Base-by-base conservation (phyloP, 53 echinoderm and acorn worm species). In the Holothuria leucospilota region DNA sequence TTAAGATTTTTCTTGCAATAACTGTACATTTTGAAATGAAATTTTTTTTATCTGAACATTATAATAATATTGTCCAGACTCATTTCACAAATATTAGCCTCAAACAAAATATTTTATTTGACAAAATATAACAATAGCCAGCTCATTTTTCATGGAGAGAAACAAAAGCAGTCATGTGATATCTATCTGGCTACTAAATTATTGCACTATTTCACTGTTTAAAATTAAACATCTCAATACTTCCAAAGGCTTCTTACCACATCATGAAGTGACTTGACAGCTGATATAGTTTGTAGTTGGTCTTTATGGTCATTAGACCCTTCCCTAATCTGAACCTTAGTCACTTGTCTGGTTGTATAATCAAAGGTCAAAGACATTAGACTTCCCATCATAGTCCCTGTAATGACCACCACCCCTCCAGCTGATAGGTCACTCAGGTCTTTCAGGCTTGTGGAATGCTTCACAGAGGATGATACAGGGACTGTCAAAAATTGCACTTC, bases 401-500 rank as follows among this genome's bases (percentile, higher is more conserved):
- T 62, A 5, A 81, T 61, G 61, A 58, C 59, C 7, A 81, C 29
- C 14, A 59, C 27, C 62, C 38, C 30, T 61, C 81, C 81, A 28
- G 16, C 61, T 60, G 29, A 20, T 13, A 81, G 62, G 62, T 62
- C 62, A 20, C 16, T 39, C 12, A 60, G 81, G 7, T 26, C 60
- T 39, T 30, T 34, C 58, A 29, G 78, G 41, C 52, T 23, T 21
- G 77, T 26, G 56, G 82, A 81, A 78, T 65, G 86, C 65, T 66
- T 80, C 78, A 82, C 73, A 49, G 38, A 89, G 69, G 59, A 84
- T 86, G 29, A 93, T 70, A 70, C 90, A 87, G 59, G 74, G 14
- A 59, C 87, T 56, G 68, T 85, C 64, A 84, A 77, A 59, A 74
- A 90, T 39, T 72, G 29, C 68, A 74, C 87, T 78, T 15, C 30